Percentiles rank a stretch among this genome's conserved stretches.
phyloP scores from a whole-genome alignment of 2,888 invertebrate genomes.

The Synanthedon vespiformis region DNA sequence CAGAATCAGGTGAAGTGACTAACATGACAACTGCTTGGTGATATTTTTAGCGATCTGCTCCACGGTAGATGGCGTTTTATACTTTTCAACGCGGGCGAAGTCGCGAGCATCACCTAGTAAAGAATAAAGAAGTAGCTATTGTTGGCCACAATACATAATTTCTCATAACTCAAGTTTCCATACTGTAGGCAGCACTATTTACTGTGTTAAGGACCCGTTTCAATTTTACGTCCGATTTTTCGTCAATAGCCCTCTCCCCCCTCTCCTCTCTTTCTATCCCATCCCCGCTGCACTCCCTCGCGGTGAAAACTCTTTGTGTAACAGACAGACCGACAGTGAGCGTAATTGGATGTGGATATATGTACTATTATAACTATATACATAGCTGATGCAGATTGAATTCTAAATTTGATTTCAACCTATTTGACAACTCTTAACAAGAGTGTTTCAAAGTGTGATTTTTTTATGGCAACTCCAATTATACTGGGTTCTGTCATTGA shows the following conservation, averaged over 20 bases:
- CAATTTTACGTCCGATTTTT: constrained; percentile 21
- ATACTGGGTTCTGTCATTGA: too few species aligned
- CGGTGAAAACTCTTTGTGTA: constrained; percentile 11
- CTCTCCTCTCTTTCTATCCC: constrained; percentile 2
- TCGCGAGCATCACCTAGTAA: too few species aligned
- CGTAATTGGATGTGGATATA: constrained; percentile 18
- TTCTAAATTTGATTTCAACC: neutral
- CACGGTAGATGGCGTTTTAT: too few species aligned
- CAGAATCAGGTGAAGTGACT: too few species aligned
- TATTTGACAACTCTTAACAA: neutral
- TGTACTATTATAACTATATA: constrained; percentile 1
- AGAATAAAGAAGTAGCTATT: too few species aligned
- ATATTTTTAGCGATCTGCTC: too few species aligned
- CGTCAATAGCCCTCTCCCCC: constrained; percentile 11
- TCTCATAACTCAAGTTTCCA: neutral
- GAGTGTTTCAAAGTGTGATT: neutral
- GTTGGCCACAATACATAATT: too few species aligned
- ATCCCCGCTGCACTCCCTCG: constrained; percentile 2
- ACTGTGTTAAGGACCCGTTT: constrained; percentile 7
- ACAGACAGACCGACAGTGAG: constrained; percentile 14
- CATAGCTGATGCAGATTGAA: neutral
- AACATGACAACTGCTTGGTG: too few species aligned
- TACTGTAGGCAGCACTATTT: neutral
- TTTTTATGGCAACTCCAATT: too few species aligned
- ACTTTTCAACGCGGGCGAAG: too few species aligned